Percentiles rank a stretch among this genome's conserved stretches.
phyloP scores from a whole-genome alignment of 2,888 invertebrate species.

The Norana najaformis region DNA sequence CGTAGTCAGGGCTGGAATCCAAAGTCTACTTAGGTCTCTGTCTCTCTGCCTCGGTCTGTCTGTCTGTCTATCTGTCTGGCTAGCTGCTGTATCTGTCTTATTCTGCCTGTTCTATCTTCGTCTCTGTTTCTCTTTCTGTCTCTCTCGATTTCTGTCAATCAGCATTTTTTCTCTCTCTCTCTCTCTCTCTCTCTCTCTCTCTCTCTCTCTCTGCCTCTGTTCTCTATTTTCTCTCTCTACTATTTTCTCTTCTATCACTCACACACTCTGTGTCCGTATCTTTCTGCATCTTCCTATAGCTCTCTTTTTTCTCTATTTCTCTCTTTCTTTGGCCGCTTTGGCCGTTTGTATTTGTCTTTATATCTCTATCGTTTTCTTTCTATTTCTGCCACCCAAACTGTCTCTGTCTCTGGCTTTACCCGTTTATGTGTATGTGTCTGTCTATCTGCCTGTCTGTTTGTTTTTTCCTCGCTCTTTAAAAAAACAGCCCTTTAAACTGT shows the following conservation, averaged over 20 bases:
- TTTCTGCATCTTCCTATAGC: background rate
- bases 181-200: background rate
- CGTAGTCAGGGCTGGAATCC: too few species aligned
- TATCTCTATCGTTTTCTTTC: background rate
- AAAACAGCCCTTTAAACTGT: background rate
- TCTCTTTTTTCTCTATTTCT: background rate
- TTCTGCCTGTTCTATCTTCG: background rate
- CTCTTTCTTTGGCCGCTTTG: background rate
- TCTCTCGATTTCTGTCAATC: background rate
- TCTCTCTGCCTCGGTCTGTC: too few species aligned
- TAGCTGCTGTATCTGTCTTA: background rate
- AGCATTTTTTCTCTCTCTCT: background rate
- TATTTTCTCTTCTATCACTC: conserved; percentile 8
- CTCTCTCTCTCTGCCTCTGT: background rate
- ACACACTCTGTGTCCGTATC: too few species aligned
- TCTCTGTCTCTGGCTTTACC: background rate
- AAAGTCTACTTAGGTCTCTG: too few species aligned
- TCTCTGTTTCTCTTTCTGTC: background rate
- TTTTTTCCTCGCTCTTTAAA: background rate
- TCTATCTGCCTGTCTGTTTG: background rate
- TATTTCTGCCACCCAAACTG: background rate
- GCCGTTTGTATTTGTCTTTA: background rate
- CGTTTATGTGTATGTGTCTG: background rate
- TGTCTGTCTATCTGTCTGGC: too few species aligned
- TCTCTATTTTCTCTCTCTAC: too few species aligned